Base-by-base conservation (phyloP, 2,797 vertebrate species). In the Sebastes itinus region DNA sequence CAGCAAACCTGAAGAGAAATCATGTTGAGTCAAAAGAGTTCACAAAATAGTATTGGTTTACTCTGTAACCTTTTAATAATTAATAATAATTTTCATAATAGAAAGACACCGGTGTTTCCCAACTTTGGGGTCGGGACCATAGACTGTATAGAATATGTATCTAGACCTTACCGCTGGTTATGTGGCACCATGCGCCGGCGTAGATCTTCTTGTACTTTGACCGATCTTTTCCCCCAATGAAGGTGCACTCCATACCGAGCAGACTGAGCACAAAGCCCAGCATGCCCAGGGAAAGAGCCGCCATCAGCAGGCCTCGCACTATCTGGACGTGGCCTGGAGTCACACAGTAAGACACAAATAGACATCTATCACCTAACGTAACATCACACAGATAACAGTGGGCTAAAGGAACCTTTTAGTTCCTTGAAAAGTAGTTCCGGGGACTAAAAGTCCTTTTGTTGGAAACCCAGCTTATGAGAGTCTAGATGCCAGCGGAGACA, bases 221-320 rank as follows among this genome's bases (percentile, higher is more conserved):
- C 1, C n/a, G 75, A 4, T 95, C 94, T 80, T 95, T 93, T 1
- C 96, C 96, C 42, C 96, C 96, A 1, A 97, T 87, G 82, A 89
- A 95, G 62, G 96, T 97, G 86, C 96, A 97, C 73, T 97, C 96
- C 96, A 97, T 97, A 0, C 96, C 96, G 70, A 96, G 6, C 38
- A 97, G 80, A 27, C 95, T 94, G 71, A 96, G 93, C 8, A 96
- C 89, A 38, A 96, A 96, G 1, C 94, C 96, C 86, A 97, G 88
- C 89, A 96, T 92, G 25, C 96, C 96, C 27, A 95, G 10, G 13
- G 85, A 87, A 10, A 97, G 92, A 2, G 88, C 93, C 0, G 89
- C 75, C 92, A 97, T 96, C 72, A 97, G 89, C 81, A 97, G 91
- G 69, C 90, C 96, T 8, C 96, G 90, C 49, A 96, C 96, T 0